phyloP scores from a whole-genome alignment of 2,797 vertebrate species.

The Falco naumanni region DNA sequence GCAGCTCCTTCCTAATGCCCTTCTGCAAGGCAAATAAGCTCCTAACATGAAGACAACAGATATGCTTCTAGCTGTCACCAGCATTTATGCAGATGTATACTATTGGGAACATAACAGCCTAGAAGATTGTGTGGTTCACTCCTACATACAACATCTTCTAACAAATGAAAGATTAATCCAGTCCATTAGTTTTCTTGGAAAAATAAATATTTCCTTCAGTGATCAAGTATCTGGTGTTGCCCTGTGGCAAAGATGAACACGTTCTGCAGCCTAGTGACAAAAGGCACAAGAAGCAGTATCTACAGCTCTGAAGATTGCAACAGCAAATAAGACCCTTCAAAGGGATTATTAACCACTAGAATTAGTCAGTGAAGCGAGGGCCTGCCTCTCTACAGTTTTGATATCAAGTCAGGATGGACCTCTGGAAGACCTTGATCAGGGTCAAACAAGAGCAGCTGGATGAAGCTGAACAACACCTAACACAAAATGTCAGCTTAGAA shows the following conservation, averaged over 20 bases:
- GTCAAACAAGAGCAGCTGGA: neutral
- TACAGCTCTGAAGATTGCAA: neutral
- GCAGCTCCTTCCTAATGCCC: neutral
- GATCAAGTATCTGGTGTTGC: no score
- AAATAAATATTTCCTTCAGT: neutral
- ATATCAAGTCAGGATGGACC: neutral
- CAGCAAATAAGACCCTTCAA: neutral
- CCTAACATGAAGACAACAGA: neutral
- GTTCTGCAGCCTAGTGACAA: neutral
- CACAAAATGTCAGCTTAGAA: neutral
- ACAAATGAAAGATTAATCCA: neutral
- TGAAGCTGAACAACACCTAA: neutral
- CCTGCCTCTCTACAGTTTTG: neutral
- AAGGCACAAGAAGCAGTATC: neutral
- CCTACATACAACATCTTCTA: no score
- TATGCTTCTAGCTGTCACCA: neutral
- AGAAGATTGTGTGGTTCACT: neutral
- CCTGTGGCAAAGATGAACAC: neutral
- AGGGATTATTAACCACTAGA: neutral
- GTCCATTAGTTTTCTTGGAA: neutral
- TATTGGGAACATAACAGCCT: neutral
- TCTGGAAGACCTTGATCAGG: neutral
- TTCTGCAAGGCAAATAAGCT: neutral
- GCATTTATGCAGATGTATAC: fast-evolving
- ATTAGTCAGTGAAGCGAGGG: neutral